Evolutionary conservation across 2,888 invertebrate species (phyloP).

Genomic region (Heliconius aoede): DNA sequence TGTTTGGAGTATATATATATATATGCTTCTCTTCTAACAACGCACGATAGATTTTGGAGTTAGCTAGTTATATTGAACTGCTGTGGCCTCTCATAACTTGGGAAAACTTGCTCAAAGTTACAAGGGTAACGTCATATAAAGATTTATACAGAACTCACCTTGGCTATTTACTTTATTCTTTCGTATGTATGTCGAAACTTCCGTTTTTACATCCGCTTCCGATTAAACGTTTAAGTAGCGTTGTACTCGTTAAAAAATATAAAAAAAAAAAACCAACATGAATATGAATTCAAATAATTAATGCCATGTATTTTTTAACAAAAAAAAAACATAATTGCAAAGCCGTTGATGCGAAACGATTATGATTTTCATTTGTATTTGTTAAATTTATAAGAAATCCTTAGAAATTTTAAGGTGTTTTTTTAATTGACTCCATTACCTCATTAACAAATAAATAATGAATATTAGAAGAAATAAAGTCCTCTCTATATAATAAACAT

Average conservation of each 20-base stretch:
- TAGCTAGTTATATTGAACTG: conserved; percentile 36
- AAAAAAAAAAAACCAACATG: background rate
- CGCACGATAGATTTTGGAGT: conserved; percentile 10
- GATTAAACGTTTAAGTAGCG: conserved; percentile 31
- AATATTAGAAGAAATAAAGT: too few species aligned
- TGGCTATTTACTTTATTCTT: conserved; percentile 43
- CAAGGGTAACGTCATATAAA: conserved; percentile 43
- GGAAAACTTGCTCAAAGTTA: conserved; percentile 46
- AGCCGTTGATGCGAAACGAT: too few species aligned
- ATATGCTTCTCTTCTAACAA: background rate
- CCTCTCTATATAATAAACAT: background rate
- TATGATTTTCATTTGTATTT: background rate
- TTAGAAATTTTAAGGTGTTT: background rate
- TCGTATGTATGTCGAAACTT: conserved; percentile 38
- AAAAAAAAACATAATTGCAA: background rate
- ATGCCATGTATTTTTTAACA: too few species aligned
- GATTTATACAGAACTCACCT: conserved; percentile 42
- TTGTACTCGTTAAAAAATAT: conserved; percentile 12
- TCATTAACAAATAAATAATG: background rate
- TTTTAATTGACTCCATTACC: background rate
- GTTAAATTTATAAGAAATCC: background rate
- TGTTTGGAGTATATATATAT: too few species aligned
- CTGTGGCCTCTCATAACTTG: conserved; percentile 41
- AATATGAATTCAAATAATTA: too few species aligned
- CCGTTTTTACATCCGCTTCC: conserved; percentile 50